phyloP scores from a whole-genome alignment of 2,888 invertebrate genomes.

The Apodemia hepburni region DNA sequence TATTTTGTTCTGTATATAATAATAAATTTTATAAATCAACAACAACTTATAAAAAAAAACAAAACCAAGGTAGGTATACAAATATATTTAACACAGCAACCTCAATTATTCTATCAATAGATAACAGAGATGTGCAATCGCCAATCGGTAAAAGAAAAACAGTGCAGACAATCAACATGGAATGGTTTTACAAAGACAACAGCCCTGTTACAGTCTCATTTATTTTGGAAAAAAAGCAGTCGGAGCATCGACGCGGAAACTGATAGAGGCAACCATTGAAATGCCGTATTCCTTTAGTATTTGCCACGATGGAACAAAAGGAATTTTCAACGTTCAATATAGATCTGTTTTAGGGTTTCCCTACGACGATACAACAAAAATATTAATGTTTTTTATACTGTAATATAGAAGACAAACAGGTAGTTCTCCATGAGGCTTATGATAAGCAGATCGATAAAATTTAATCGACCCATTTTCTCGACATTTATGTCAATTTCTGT shows the following conservation, averaged over 20 bases:
- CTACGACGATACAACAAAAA: neutral
- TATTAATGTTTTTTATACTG: neutral
- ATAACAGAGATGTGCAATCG: constrained; percentile 10
- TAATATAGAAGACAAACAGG: no score
- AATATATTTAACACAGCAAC: neutral
- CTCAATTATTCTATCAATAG: neutral
- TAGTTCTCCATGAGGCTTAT: no score
- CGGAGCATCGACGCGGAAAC: constrained; percentile 46
- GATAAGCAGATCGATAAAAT: no score
- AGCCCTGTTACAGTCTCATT: constrained; percentile 45
- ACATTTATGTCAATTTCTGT: no score
- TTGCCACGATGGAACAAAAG: constrained; percentile 16
- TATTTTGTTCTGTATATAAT: neutral
- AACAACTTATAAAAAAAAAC: neutral
- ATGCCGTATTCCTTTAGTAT: constrained; percentile 38
- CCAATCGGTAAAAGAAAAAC: constrained; percentile 19
- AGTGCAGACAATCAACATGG: constrained; percentile 10
- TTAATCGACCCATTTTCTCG: no score
- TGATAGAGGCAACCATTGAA: constrained; percentile 48
- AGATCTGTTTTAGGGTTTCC: neutral
- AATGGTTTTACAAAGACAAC: constrained; percentile 30
- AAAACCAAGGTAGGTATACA: neutral
- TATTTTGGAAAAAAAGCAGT: constrained; percentile 44
- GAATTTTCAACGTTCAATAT: neutral
- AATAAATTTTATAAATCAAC: neutral